phyloP scores from a whole-genome alignment of 2,113 vertebrate genomes.

The Cervus canadensis region DNA sequence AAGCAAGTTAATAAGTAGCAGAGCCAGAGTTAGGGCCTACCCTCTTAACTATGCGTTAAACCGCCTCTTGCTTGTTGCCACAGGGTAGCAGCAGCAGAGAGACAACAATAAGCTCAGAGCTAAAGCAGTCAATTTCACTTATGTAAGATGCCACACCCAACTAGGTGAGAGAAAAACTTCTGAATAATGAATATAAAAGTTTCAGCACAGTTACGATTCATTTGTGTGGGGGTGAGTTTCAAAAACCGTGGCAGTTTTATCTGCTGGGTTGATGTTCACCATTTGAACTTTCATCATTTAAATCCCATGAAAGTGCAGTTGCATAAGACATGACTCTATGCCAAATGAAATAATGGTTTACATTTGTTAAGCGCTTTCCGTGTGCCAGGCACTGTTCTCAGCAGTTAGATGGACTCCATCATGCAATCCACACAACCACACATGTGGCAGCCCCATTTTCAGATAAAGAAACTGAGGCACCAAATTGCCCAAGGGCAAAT shows the following conservation, averaged over 20 bases:
- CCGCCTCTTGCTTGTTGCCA: background rate
- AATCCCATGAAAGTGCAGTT: constrained; percentile 62
- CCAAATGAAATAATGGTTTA: constrained; percentile 67
- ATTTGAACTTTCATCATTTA: constrained; percentile 70
- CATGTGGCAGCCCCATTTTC: background rate
- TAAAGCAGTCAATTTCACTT: background rate
- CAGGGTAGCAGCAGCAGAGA: background rate
- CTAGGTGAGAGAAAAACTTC: background rate
- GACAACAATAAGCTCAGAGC: background rate
- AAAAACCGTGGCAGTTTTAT: constrained; percentile 44
- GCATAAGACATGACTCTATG: constrained; percentile 54
- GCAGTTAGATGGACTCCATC: background rate
- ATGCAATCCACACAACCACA: background rate
- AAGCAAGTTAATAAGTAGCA: background rate
- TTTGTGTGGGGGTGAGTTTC: background rate
- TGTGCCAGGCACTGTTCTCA: constrained; percentile 34
- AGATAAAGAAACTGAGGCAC: constrained; percentile 42
- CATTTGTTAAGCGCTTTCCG: constrained; percentile 51
- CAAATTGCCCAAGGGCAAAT: background rate
- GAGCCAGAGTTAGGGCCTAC: background rate
- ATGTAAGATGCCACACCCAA: background rate
- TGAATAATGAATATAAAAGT: background rate
- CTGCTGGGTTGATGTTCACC: constrained; percentile 44
- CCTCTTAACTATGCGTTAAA: background rate
- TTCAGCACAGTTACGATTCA: background rate